Evolutionary conservation across 2,113 vertebrate genomes (phyloP).

Genomic region (Procapra przewalskii): DNA sequence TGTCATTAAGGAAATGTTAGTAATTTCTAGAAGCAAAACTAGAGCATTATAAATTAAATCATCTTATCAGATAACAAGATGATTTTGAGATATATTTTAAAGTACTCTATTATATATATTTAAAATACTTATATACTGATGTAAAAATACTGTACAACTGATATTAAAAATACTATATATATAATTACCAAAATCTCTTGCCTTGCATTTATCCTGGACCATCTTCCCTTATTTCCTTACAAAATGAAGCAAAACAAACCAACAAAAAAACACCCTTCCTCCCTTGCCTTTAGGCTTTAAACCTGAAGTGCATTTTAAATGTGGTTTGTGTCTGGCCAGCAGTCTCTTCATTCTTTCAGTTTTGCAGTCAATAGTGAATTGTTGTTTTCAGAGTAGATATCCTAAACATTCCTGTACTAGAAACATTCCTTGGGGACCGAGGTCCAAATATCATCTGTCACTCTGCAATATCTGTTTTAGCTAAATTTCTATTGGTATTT

Average conservation of each 20-base stretch:
- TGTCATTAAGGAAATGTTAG: conserved; percentile 35
- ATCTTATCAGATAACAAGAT: background rate
- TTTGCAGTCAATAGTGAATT: background rate
- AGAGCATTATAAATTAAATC: background rate
- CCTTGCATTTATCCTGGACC: background rate
- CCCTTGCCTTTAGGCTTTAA: background rate
- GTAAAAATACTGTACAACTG: background rate
- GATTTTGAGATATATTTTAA: conserved; percentile 5
- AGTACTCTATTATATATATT: background rate
- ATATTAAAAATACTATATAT: background rate
- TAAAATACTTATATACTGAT: background rate
- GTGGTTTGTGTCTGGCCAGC: background rate
- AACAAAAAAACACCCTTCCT: background rate
- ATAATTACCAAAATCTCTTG: background rate
- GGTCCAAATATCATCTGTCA: background rate
- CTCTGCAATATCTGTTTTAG: background rate
- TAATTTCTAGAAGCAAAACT: conserved; percentile 34
- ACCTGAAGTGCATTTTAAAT: background rate
- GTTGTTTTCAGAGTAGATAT: background rate
- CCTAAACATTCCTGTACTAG: background rate
- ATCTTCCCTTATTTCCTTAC: background rate
- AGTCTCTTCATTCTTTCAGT: conserved; percentile 21
- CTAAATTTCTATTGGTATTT: background rate
- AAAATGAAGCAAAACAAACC: background rate
- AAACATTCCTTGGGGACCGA: background rate